Base-by-base conservation (phyloP, 2,113 vertebrate species). In the Peucedramus taeniatus region DNA sequence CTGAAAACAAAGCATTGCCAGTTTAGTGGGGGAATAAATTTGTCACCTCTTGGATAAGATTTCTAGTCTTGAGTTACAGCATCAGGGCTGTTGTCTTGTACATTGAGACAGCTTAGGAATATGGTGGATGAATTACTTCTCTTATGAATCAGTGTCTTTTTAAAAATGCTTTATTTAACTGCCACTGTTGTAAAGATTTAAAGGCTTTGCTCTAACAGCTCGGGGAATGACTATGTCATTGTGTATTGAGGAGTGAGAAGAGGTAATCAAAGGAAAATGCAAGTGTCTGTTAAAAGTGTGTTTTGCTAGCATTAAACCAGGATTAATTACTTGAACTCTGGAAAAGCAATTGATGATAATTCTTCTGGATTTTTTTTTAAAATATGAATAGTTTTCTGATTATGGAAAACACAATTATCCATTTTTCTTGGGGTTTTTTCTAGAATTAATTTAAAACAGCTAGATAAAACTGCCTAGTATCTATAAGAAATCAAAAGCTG, bases 361-460 rank as follows among this genome's bases (percentile, higher is more conserved):
- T 61, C 1, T 54, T 71, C 31, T 31, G 22, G 37, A 40, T 24
- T 50, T 20, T 57, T 72, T 72, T 56, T 10, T 78, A 15, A 12
- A 3, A 20, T 9, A 2, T 63, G 8, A 72, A 7, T 91, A 44
- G 40, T 65, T 83, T 83, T 75, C n/a, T 83, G 28, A 23, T 83
- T 45, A 42, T 45, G 21, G 8, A 56, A 54, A 75, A 47, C 7
- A 47, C 7, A 7, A 6, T 74, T 78, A 53, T 10, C 16, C 1
- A 3, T 60, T 20, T 44, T n/a, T 57, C 26, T 64, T 69, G 1
- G 1, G 0, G 6, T 4, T 7, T 51, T 18, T 2, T 2, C 5
- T 13, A 13, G 33, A 75, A 13, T 76, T 90, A 88, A 72, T 87
- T 54, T 81, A 76, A 59, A 85, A 33, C 13, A 61, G 19, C 7